These are phyloP conservation scores for Ectemnius cavifrons DNA, from an alignment of 2,888 invertebrate species.

Conservation along the genomic window DNA sequence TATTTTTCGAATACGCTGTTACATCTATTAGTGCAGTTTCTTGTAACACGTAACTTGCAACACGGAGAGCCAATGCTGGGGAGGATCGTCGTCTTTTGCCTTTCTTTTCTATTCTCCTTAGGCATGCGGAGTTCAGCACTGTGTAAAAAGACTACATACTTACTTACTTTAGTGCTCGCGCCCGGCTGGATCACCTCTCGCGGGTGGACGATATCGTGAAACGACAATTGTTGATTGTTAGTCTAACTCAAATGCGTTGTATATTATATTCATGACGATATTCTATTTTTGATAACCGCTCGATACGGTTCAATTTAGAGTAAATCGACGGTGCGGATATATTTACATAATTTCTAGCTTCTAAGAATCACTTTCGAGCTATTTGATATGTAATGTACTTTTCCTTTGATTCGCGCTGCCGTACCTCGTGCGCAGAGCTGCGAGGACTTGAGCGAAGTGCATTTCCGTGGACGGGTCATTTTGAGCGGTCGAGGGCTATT, in stretches of 20 bases:
- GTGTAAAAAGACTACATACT: background rate
- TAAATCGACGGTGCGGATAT: constrained; percentile 24
- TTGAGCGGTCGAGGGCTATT: constrained; percentile 10
- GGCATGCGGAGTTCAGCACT: too few species aligned
- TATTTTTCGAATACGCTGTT: too few species aligned
- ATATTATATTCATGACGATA: constrained; percentile 48
- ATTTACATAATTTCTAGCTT: constrained; percentile 47
- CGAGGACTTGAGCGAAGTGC: constrained; percentile 10
- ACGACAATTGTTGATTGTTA: constrained; percentile 46
- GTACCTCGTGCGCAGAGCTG: constrained; percentile 14
- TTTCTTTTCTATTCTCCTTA: constrained; percentile 25
- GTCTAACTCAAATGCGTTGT: constrained; percentile 41
- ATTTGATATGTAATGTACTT: constrained; percentile 13
- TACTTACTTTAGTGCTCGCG: constrained; percentile 31
- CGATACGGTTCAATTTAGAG: constrained; percentile 45
- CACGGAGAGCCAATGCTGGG: constrained; percentile 14
- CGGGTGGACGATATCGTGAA: constrained; percentile 22
- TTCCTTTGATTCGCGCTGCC: constrained; percentile 33
- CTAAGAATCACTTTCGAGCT: constrained; percentile 27
- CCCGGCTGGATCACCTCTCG: constrained; percentile 16
- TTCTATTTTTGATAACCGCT: constrained; percentile 57
- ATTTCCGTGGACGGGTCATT: constrained; percentile 17
- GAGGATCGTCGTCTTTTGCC: constrained; percentile 43
- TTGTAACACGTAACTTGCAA: too few species aligned
- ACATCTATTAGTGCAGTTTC: too few species aligned